These are phyloP conservation scores for Macquaria ambigua DNA, from an alignment of 2,113 vertebrate genomes.

Conservation along the genomic window DNA sequence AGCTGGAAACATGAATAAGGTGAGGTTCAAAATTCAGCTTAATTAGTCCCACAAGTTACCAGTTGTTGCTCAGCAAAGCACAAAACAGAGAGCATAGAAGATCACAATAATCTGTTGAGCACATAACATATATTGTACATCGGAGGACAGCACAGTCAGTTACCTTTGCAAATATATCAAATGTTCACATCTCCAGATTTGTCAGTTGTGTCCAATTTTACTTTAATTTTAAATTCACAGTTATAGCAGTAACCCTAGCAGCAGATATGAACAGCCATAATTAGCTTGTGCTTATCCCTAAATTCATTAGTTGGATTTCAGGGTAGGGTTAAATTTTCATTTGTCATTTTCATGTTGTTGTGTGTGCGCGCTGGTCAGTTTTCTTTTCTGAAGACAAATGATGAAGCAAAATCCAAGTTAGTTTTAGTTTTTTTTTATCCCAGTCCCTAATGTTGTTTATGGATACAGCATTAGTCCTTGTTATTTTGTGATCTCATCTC, in stretches of 20 bases:
- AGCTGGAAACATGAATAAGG: slow-evolving; percentile 94
- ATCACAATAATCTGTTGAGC: background rate
- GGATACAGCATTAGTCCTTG: no score
- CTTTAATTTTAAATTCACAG: background rate
- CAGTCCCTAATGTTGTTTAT: no score
- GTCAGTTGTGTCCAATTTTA: background rate
- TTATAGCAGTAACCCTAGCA: background rate
- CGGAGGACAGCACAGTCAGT: background rate
- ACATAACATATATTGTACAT: background rate
- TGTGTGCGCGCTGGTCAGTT: background rate
- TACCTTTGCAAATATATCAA: background rate
- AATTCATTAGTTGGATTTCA: background rate
- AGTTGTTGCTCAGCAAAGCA: background rate
- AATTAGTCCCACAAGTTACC: background rate
- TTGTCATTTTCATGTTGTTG: no score
- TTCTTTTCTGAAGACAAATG: background rate
- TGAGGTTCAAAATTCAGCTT: slow-evolving; percentile 75
- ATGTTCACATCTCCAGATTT: background rate
- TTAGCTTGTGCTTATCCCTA: background rate
- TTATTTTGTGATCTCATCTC: no score
- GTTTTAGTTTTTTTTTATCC: no score
- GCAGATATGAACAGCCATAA: background rate
- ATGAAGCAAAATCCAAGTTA: no score
- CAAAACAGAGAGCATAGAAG: background rate
- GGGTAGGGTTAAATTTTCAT: background rate